These are phyloP conservation scores for Phenacoccus solenopsis DNA, from an alignment of 1,140 invertebrate genomes.

Conservation along the genomic window DNA sequence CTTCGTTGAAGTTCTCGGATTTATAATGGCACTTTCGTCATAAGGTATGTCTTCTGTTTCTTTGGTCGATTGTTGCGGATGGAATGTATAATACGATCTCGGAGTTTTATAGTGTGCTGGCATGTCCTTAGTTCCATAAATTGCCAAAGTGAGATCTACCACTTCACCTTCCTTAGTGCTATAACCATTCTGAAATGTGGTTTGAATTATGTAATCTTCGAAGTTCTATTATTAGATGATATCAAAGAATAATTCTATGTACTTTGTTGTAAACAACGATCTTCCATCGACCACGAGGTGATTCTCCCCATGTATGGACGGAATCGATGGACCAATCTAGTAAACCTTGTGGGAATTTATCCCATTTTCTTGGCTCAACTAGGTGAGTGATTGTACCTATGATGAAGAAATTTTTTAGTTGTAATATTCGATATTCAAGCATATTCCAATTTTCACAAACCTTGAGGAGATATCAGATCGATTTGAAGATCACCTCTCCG, in stretches of 20 bases:
- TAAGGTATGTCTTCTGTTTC: neutral
- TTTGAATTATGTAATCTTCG: neutral
- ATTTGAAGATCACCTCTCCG: conserved; percentile 59
- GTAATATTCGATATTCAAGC: neutral
- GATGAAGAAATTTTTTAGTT: neutral
- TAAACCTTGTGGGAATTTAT: conserved; percentile 58
- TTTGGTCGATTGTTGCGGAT: neutral
- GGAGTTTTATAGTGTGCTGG: conserved; percentile 43
- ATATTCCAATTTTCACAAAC: conserved; percentile 34
- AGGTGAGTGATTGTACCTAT: conserved; percentile 55
- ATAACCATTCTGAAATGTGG: neutral
- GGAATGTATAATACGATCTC: neutral
- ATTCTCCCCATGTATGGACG: conserved; percentile 83
- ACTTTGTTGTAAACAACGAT: conserved; percentile 48
- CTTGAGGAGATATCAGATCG: conserved; percentile 51
- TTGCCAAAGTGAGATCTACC: conserved; percentile 40
- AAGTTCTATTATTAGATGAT: no score
- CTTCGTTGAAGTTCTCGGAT: no score
- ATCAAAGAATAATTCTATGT: conserved; percentile 27
- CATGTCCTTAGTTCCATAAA: conserved; percentile 52
- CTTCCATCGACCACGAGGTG: conserved; percentile 59
- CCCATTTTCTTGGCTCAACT: conserved; percentile 51
- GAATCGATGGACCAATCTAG: conserved; percentile 77
- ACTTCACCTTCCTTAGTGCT: conserved; percentile 41
- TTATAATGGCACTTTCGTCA: no score